These are phyloP conservation scores for Aleadryas rufinucha DNA, from an alignment of 2,113 vertebrate genomes.

Conservation along the genomic window DNA sequence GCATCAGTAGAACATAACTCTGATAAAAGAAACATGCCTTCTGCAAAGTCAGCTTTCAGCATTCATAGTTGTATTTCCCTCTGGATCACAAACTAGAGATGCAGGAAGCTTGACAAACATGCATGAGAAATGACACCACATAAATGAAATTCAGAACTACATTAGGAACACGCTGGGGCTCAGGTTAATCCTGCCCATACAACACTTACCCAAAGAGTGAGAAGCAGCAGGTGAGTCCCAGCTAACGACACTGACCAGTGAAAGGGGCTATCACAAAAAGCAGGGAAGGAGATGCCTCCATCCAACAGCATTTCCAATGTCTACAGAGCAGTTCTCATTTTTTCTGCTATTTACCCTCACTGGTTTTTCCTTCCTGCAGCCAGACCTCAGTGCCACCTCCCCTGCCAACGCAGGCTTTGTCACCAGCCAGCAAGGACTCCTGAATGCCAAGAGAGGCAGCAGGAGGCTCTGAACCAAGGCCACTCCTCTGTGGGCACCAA, in stretches of 20 bases:
- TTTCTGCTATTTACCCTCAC: fast-evolving
- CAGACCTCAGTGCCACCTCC: background rate
- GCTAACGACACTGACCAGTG: fast-evolving
- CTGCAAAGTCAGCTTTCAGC: constrained; percentile 11
- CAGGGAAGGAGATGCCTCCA: background rate
- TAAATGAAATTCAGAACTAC: background rate
- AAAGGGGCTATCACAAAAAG: background rate
- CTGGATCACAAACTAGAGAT: background rate
- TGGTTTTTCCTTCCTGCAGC: background rate
- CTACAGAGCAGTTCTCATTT: background rate
- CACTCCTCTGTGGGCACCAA: background rate
- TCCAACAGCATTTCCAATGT: background rate
- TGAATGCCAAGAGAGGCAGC: background rate
- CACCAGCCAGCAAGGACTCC: background rate
- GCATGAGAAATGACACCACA: background rate
- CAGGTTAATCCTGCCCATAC: background rate
- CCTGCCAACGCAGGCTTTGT: background rate
- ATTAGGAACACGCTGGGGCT: background rate
- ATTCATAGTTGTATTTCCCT: background rate
- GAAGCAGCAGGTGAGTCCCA: background rate
- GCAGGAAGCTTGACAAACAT: background rate
- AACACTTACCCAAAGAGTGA: background rate
- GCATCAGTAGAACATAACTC: background rate
- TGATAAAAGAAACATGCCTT: background rate
- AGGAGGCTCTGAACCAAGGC: background rate